phyloP scores from a whole-genome alignment of 2,888 invertebrate genomes.

The Lycocerus yunnanus region DNA sequence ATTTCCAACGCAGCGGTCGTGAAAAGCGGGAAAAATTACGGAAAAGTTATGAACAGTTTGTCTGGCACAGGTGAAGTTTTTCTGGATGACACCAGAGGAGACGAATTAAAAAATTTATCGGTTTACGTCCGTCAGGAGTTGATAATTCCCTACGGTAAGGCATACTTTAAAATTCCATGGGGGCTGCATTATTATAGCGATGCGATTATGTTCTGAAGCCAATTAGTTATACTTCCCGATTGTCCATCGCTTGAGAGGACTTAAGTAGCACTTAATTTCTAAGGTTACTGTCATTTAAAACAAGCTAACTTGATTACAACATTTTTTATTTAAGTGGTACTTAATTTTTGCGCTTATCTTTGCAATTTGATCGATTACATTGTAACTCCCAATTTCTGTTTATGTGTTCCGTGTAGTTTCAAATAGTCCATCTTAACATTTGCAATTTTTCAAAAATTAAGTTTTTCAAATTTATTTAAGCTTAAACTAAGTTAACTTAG shows the following conservation, averaged over 20 bases:
- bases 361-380: too few species aligned
- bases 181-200: neutral
- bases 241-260: neutral
- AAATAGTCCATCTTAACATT: too few species aligned
- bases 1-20: neutral
- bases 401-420: too few species aligned
- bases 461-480: too few species aligned
- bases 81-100: neutral
- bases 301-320: too few species aligned
- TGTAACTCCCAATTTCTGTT: too few species aligned
- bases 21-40: neutral
- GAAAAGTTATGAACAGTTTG: neutral
- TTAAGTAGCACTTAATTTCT: neutral
- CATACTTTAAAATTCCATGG: neutral
- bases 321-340: neutral
- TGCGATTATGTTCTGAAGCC: neutral
- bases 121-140: neutral
- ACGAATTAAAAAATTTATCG: neutral
- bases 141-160: neutral
- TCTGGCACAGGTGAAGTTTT: neutral
- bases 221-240: neutral
- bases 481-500: too few species aligned
- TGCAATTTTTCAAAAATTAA: too few species aligned
- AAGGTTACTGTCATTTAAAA: neutral
- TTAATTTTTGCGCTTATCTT: too few species aligned